Base-by-base conservation (phyloP, 2,797 vertebrate species). In the Scomberomorus guttatus region DNA sequence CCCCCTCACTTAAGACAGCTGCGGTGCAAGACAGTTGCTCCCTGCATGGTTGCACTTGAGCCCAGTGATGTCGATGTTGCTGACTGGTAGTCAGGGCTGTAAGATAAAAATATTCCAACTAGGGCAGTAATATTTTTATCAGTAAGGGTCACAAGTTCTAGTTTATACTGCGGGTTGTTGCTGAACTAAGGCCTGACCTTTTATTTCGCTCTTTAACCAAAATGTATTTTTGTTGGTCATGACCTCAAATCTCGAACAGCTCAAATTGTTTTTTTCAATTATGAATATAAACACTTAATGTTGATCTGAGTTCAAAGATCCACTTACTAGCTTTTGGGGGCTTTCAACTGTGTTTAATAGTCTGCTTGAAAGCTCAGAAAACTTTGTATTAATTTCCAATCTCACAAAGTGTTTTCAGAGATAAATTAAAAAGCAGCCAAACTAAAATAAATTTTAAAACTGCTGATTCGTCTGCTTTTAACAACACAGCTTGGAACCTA, bases 1-100 rank as follows among this genome's bases (percentile, higher is more conserved):
- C 72, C 70, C 84, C 59, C 61, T 82, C 68, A 73, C 58, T 62
- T 71, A 62, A 81, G 92, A 92, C 94, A 94, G 94, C 93, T 95
- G 94, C 88, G 34, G 55, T 37, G 64, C 61, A 34, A 50, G 57
- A 55, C 90, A 91, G 84, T 76, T 86, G 85, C 75, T 88, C 66
- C 72, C 56, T 52, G 72, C 52, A 15, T 65, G 59, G 79, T 48
- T 78, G 72, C 77, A 69, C 76, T 82, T 70, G 69, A 78, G 84
- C 72, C 72, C 52, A 58, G 85, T 75, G 55, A 67, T 86, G 79
- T 73, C 52, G 54, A 2, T 56, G 54, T 60, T 78, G 65, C 66
- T 68, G 55, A 64, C 75, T 58, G 63, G 44, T n/a, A 34, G 56
- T 80, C 63, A 58, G 39, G 52, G 18, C 32, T 66, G 80, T 60